Conservation (phyloP, 1,140 invertebrate genomes). For the Drosophila malerkotliana region DNA sequence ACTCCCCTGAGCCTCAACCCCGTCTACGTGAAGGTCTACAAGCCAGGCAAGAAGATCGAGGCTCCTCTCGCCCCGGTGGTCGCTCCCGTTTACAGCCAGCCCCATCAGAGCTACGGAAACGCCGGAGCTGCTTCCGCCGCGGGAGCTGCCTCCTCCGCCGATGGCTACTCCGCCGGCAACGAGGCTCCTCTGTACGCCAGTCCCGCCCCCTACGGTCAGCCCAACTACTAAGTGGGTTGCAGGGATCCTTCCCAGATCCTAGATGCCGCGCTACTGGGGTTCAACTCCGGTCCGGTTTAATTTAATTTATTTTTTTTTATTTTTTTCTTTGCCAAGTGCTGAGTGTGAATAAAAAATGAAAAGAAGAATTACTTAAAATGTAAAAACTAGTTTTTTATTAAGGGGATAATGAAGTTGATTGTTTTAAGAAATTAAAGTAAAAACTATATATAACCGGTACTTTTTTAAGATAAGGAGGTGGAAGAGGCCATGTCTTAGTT, state of each 20-base stretch:
- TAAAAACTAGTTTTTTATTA: conserved; percentile 3
- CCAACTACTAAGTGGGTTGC: conserved; percentile 53
- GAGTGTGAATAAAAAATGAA: conserved; percentile 67
- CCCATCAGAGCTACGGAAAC: conserved; percentile 44
- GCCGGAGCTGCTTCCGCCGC: conserved; percentile 43
- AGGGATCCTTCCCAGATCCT: neutral
- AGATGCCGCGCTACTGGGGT: neutral
- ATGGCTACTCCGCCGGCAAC: conserved; percentile 54
- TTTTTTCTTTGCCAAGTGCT: conserved; percentile 46
- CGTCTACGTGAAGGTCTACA: conserved; percentile 82
- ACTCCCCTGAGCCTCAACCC: conserved; percentile 79
- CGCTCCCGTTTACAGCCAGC: conserved; percentile 60
- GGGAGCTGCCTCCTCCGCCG: conserved; percentile 30
- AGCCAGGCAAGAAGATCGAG: conserved; percentile 81
- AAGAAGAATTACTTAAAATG: conserved; percentile 48
- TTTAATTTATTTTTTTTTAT: conserved; percentile 63
- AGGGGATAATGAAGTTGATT: neutral
- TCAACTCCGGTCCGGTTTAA: conserved; percentile 38
- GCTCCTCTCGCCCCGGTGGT: conserved; percentile 74
- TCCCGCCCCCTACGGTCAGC: conserved; percentile 63
- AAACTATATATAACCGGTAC: too few species aligned
- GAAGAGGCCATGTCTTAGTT: too few species aligned
- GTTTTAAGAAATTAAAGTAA: neutral
- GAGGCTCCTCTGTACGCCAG: conserved; percentile 66
- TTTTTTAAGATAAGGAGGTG: too few species aligned